These are phyloP conservation scores for Tympanoctomys barrerae DNA, from an alignment of 2,797 vertebrate genomes.

Conservation along the genomic window DNA sequence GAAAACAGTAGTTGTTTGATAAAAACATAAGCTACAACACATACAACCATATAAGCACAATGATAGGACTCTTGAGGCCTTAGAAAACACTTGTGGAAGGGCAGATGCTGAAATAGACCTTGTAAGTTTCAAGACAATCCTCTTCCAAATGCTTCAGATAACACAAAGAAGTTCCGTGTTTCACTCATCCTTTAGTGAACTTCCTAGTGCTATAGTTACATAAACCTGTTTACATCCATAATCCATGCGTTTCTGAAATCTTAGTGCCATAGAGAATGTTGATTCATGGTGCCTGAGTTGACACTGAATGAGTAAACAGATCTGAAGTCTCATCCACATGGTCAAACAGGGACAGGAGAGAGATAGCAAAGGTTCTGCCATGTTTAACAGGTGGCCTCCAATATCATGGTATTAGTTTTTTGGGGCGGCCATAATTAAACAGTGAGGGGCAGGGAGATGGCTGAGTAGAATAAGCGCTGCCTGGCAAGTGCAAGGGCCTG, in stretches of 20 bases:
- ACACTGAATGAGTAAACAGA: fast-evolving
- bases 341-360: neutral
- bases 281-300: neutral
- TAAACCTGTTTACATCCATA: neutral
- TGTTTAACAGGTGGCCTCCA: neutral
- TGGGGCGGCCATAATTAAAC: neutral
- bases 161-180: neutral
- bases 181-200: neutral
- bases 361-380: neutral
- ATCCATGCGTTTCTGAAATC: neutral
- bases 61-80: neutral
- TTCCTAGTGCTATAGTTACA: neutral
- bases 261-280: neutral
- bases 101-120: neutral
- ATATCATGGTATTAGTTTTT: neutral
- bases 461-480: too few relatives aligned
- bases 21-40: neutral
- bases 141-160: neutral
- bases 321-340: neutral
- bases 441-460: too few relatives aligned
- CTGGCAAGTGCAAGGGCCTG: too few relatives aligned
- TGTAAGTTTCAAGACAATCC: neutral
- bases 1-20: neutral
- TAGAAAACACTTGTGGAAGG: neutral
- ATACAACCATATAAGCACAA: neutral